Evolutionary conservation across 2,888 invertebrate genomes (phyloP), one percentile per base, ranked within the genome.

Genomic region (Idaea aversata): DNA sequence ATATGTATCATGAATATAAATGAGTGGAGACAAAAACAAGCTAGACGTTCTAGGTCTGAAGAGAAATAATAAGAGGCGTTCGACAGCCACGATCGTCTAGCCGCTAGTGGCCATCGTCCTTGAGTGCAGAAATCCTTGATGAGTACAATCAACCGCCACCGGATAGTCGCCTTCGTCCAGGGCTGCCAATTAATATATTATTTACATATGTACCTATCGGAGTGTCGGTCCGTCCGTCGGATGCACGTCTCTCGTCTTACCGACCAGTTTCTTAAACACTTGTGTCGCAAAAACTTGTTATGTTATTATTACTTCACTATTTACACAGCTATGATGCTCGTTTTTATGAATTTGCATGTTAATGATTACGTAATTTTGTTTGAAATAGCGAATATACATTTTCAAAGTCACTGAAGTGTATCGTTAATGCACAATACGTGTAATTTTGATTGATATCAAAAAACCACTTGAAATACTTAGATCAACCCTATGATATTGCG

Each of bases 121-220:
- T 93, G 92, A 91, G 88, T 87, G 87, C 84, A 90, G 89, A 90
- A 90, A 93, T 90, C 92, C 92, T 93, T 91, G 92, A 93, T 93
- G 92, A 90, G 92, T 91, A 91, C 92, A 93, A 90, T 93, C 91
- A 93, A 93, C 92, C 89, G 91, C 90, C 90, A 89, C 90, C 87
- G 91, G 88, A 88, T 88, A 90, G 87, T 86, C 81, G 82, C 76
- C 83, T 84, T 76, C 83, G 83, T 83, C 77, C 87, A 91, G 91
- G 91, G 91, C 85, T 90, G 88, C 82, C 90, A 84, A 90, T 87
- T 87, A 86, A 83, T 86, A 78, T 79, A 83, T 80, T 84, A 84
- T 80, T 77, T 82, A 81, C 81, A 78, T 79, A 74, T 79, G 10
- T 47, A 47, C 47, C 6, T 47, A 47, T 13, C 47, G 47, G 3